Evolutionary conservation across 1,140 invertebrate species (phyloP), one percentile per base, ranked within the genome.

Genomic region (Dendrolimus kikuchii): DNA sequence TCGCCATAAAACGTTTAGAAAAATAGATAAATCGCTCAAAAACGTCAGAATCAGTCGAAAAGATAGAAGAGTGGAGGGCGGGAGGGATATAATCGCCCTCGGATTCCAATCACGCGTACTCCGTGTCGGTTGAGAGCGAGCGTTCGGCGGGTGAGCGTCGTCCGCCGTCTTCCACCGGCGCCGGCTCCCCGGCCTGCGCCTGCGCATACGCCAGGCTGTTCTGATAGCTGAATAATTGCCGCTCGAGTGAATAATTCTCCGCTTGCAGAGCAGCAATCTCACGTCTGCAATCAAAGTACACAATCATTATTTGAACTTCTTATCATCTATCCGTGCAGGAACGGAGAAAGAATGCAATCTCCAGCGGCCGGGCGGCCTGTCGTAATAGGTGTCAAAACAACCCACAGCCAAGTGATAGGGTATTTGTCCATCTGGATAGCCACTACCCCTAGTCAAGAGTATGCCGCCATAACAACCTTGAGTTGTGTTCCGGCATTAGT

Each of bases 171-270:
- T 88, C 76, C 65, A 86, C 76, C 50, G 84, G 79, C 52, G 80
- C 82, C 66, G 84, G 68, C 59, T 88, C 89, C 55, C 88, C 89
- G 66, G 77, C 81, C 62, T 86, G 89, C 71, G 90, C 89, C 86
- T 93, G 92, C 5, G 92, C 92, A 59, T 91, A 93, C n/a, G 94
- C 93, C 40, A 96, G 90, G 66, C 93, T 94, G 77, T 95, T 93
- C 78, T 96, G 95, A 75, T 96, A 96, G 74, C 93, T 95, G 88
- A 96, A 94, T 41, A 96, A 79, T 81, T 97, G 94, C 56, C 95
- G 89, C 79, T 97, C 95, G 57, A 97, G 86, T 40, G 92, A 92
- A 76, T 95, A 95, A 74, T 97, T 96, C 80, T 97, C 95, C 5
- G 93, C 92, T 75, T 96, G 95, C 5, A 96, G 87, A 3, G 92